Evolutionary conservation across 2,888 invertebrate species (phyloP).

Genomic region (Pollenia griseotomentosa): DNA sequence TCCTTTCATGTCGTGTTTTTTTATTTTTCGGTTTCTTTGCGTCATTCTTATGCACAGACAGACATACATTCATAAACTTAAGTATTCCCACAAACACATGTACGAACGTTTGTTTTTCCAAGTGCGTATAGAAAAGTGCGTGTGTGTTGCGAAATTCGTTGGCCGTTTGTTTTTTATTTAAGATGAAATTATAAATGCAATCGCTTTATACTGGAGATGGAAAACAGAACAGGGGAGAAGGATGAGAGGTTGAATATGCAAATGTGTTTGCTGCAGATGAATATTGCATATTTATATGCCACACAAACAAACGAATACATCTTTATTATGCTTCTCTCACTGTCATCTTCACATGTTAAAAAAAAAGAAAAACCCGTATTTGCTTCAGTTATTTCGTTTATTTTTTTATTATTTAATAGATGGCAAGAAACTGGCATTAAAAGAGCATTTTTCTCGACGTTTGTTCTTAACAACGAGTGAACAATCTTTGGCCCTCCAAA

Average conservation of each 20-base stretch:
- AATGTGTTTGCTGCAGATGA: constrained; percentile 36
- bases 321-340: constrained; percentile 9
- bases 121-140: constrained; percentile 10
- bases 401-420: constrained; percentile 11
- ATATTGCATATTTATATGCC: constrained; percentile 67
- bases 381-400: constrained; percentile 41
- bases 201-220: neutral
- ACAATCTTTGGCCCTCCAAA: neutral
- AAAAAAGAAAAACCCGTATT: constrained; percentile 40
- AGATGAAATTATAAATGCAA: constrained; percentile 70
- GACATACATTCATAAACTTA: neutral
- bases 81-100: neutral
- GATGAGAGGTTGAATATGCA: constrained; percentile 1
- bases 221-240: neutral
- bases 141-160: constrained; percentile 15
- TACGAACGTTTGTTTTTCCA: neutral
- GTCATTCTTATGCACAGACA: constrained; percentile 46
- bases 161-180: constrained; percentile 50
- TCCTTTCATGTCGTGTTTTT: constrained; percentile 8
- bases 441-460: constrained; percentile 43
- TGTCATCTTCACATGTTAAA: constrained; percentile 36
- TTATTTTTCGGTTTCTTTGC: constrained; percentile 47
- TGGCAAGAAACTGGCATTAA: constrained; percentile 45
- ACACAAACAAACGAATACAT: constrained; percentile 23
- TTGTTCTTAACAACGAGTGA: neutral